Evolutionary conservation across 2,797 vertebrate genomes (phyloP), one percentile per base, ranked within the genome.

Genomic region (Ptychobarbus kaznakovi): DNA sequence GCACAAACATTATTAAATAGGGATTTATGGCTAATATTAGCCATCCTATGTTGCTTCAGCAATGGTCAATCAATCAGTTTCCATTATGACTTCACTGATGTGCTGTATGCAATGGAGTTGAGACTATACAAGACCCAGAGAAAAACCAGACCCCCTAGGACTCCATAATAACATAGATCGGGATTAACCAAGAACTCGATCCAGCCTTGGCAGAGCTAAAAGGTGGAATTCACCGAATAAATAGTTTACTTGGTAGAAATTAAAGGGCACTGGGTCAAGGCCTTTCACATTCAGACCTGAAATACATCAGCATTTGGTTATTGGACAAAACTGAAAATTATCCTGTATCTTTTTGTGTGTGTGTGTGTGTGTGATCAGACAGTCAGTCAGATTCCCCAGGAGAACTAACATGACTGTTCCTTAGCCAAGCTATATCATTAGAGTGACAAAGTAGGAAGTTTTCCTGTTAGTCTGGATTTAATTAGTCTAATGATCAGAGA

Each of bases 351-450:
- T 78, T 75, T 20, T 35, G 63, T 51, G 58, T 68, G 22, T 65
- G 7, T 44, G 2, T 10, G 2, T 2, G 38, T 69, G 53, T 56
- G 68, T 87, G 83, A 58, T 46, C 44, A 78, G 89, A 84, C 90
- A 91, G 89, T 90, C 82, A 86, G 65, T 87, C 89, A 90, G 87
- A 90, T 90, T 75, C 32, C 35, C 53, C 32, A 68, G 65, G 77
- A 63, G 51, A 87, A 82, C n/a, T 75, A 53, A 51, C 15, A 84
- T 75, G 92, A 91, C 89, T 94, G 93, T 93, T 93, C 91, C 87
- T 86, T 44, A 87, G 91, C 93, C 93, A 94, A 92, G 89, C 92
- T 90, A 88, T 79, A 89, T 91, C 87, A 93, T 94, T 93, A 94
- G 91, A 84, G 49, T 49, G 91, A 93, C 91, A 92, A 92, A 93